Evolutionary conservation across 30 jellyfish, hydroid and myxozoan genomes (phyloP).

Genomic region (Aurelia aurita): DNA sequence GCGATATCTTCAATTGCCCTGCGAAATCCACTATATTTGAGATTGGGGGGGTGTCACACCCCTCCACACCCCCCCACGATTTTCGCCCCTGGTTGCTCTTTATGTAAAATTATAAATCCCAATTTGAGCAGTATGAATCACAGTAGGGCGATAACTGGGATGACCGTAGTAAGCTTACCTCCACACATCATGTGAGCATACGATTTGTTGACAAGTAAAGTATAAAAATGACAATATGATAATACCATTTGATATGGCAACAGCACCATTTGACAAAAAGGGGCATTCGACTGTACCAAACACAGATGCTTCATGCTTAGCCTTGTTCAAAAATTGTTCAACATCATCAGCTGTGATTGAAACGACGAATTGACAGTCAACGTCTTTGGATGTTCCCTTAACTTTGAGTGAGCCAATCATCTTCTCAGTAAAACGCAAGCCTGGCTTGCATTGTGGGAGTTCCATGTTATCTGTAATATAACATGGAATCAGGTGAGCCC

Average conservation of each 20-base stretch:
- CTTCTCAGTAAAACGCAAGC: conserved; percentile 53
- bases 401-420: conserved; percentile 54
- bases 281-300: conserved; percentile 74
- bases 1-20: too few species aligned
- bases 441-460: conserved; percentile 15
- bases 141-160: neutral
- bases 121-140: neutral
- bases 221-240: too few species aligned
- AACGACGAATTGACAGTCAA: conserved; percentile 40
- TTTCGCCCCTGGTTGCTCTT: too few species aligned
- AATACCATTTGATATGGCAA: conserved; percentile 29
- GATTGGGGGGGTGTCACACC: too few species aligned
- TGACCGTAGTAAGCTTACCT: too few species aligned
- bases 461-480: too few species aligned
- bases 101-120: too few species aligned
- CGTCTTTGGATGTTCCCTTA: neutral
- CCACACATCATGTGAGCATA: too few species aligned
- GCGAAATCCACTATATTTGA: too few species aligned
- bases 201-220: too few species aligned
- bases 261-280: conserved; percentile 52
- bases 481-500: too few species aligned
- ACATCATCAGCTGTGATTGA: conserved; percentile 39
- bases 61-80: too few species aligned
- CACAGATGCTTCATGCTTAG: conserved; percentile 28
- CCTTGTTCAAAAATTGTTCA: conserved; percentile 35